Evolutionary conservation across 1,140 invertebrate genomes (phyloP).

Genomic region (Drosophila aff.): DNA sequence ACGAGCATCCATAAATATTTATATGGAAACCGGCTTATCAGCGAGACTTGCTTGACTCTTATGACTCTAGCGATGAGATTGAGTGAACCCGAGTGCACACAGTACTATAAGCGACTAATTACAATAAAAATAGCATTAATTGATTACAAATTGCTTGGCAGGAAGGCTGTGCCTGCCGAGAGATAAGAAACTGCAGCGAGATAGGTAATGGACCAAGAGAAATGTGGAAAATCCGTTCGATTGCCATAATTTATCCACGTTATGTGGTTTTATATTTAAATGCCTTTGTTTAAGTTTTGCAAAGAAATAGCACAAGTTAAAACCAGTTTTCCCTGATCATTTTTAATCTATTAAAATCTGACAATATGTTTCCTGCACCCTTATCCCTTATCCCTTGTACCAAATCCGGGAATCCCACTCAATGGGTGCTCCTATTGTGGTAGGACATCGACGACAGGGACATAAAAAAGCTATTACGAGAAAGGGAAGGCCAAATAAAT

Average conservation of each 20-base stretch:
- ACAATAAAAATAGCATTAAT: conserved; percentile 65
- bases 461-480: conserved; percentile 73
- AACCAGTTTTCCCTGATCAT: background rate
- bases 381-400: conserved; percentile 1
- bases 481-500: conserved; percentile 24
- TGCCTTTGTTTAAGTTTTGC: too few relatives aligned
- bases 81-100: conserved; percentile 24
- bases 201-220: background rate
- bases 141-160: conserved; percentile 69
- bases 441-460: conserved; percentile 59
- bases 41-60: conserved; percentile 5
- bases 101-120: conserved; percentile 47
- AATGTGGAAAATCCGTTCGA: conserved; percentile 9
- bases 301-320: too few relatives aligned
- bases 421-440: conserved; percentile 49
- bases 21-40: conserved; percentile 56
- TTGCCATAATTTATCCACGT: background rate
- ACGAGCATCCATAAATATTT: conserved; percentile 23
- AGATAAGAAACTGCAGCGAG: conserved; percentile 25
- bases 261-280: too few relatives aligned
- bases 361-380: conserved; percentile 26
- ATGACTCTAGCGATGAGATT: conserved; percentile 23
- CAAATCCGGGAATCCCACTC: conserved; percentile 18
- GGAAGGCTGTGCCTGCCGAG: background rate
- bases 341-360: conserved; percentile 11